Evolutionary conservation across 2,113 vertebrate species (phyloP), one percentile per base, ranked within the genome.

Genomic region (Dolichotis patagonum): DNA sequence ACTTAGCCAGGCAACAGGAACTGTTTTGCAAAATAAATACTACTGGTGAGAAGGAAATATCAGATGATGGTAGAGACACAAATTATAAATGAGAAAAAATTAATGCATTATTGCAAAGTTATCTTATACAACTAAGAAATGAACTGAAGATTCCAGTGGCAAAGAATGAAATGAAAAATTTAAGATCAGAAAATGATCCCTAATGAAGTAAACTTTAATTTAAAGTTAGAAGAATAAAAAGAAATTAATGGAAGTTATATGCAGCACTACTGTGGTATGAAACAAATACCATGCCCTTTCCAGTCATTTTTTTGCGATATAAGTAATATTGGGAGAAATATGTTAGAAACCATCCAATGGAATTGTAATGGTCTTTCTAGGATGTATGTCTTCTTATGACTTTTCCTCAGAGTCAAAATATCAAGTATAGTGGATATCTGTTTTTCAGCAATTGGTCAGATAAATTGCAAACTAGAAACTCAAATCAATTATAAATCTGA

Each of bases 401-500:
- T 92, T 90, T 94, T 95, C n/a, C 92, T 96, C 58, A 89, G 56
- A 71, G 85, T 82, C 63, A 86, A 52, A 52, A 94, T 90, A 30
- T 71, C 3, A 6, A 86, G 78, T 86, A 56, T 83, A 93, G 75
- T 13, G 12, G 65, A 17, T 60, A 56, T 93, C 35, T 0, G 0
- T 85, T 95, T 95, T 63, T n/a, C 56, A 60, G 67, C 83, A 67
- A n/a, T 71, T 58, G 88, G 85, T 96, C 32, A 73, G 14, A 49
- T 63, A 77, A 85, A 84, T 56, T 88, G 28, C 49, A 81, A 71
- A 22, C 5, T 94, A 85, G 83, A 97, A 92, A 89, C 94, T 88
- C 91, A 60, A 96, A 96, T 90, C 97, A 89, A 96, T 89, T 96
- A 87, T 92, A 84, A 38, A 75, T 17, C 88, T 96, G 88, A 81